Percentiles rank a stretch among this genome's conserved stretches.
Conservation (phyloP, 2,113 vertebrate genomes). For the Gavia stellata region DNA sequence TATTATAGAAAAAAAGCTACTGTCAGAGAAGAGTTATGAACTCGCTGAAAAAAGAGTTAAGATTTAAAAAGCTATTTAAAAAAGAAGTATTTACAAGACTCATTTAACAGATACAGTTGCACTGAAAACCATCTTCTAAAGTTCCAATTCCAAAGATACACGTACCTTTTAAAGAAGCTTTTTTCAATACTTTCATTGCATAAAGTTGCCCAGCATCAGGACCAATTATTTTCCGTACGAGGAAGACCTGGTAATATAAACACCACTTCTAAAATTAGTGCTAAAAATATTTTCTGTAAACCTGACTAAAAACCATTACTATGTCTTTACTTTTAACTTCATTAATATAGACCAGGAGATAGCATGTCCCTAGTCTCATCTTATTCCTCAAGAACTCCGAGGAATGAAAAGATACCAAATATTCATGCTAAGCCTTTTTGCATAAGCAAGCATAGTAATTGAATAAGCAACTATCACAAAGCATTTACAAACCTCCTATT, state of each 20-base stretch:
- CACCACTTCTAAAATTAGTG: background rate
- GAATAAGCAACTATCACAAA: background rate
- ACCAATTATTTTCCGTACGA: constrained; percentile 90
- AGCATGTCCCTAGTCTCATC: background rate
- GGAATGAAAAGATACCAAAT: background rate
- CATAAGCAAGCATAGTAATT: background rate
- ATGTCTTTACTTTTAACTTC: background rate
- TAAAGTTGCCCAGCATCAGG: constrained; percentile 95
- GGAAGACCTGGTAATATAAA: constrained; percentile 83
- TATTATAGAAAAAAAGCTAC: background rate
- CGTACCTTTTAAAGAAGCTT: constrained; percentile 96
- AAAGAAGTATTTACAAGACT: background rate
- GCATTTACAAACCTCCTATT: background rate
- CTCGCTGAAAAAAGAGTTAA: background rate
- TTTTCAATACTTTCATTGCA: constrained; percentile 99
- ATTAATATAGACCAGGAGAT: background rate
- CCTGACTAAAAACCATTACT: background rate
- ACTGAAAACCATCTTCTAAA: background rate
- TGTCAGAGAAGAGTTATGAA: background rate
- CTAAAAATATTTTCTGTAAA: background rate
- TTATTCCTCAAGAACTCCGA: background rate
- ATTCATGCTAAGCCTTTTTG: background rate
- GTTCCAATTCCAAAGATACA: background rate
- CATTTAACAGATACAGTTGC: background rate
- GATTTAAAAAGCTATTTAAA: background rate